Base-by-base conservation (phyloP, 2,888 invertebrate genomes). In the Helobdella robusta region DNA sequence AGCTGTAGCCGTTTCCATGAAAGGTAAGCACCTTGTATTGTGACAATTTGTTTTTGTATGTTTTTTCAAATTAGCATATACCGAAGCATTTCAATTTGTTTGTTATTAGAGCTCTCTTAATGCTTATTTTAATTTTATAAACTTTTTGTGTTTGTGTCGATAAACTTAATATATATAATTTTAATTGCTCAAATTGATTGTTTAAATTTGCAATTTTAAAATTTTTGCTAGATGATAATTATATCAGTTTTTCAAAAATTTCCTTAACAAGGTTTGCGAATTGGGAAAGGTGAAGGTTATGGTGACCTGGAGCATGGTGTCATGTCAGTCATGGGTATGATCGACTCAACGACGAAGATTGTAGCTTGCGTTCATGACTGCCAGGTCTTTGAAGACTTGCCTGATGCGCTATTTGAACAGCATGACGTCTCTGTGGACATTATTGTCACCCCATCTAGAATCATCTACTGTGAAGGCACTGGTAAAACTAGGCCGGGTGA, bases 251-350 rank as follows among this genome's bases (percentile, higher is more conserved):
- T n/a, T n/a, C n/a, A n/a, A n/a, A n/a, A n/a, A n/a, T n/a, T n/a
- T n/a, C n/a, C 11, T 40, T 40, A 40, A 40, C 73, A 82, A n/a
- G 83, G 90, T 23, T 85, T 85, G 73, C 85, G 90, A 73, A 88
- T 91, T 77, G 91, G 91, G 32, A 89, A 89, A 78, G 91, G 91
- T 59, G 86, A 87, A 81, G 91, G 90, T 11, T 90, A 87, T 78
- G 87, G 88, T 44, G 91, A 91, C 78, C 81, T 91, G 74, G 89
- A 90, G 78, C 89, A 86, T 79, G 89, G 87, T 1, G 84, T 89
- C 75, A 84, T 90, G 81, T 84, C 84, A 78, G 85, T 87, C 77
- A 85, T 88, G 84, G 87, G 87, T 67, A 86, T 86, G 1, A 85
- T 90, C 63, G 84, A 85, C 73, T 85, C 87, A 23, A 82, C 85